Conservation (phyloP, 2,797 vertebrate species). For the Sparidentex hasta region DNA sequence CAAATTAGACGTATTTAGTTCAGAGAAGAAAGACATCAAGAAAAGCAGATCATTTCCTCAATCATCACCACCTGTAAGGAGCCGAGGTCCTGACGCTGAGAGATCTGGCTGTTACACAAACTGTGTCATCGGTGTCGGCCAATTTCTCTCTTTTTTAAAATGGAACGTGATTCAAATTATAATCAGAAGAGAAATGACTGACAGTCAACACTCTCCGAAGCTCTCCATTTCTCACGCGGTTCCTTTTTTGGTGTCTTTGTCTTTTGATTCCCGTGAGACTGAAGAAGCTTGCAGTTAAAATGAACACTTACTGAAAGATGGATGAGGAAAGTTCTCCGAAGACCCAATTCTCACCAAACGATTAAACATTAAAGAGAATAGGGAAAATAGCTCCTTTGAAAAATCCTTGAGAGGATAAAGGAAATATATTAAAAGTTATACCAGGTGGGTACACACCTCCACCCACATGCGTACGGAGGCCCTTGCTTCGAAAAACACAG, state of each 20-base stretch:
- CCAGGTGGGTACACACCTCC: constrained; percentile 61
- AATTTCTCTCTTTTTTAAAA: constrained; percentile 23
- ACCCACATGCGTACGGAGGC: constrained; percentile 42
- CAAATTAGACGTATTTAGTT: constrained; percentile 41
- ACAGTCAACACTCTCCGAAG: constrained; percentile 50
- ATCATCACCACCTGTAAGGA: constrained; percentile 16
- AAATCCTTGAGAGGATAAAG: constrained; percentile 70
- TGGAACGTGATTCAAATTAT: constrained; percentile 52
- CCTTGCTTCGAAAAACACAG: constrained; percentile 49
- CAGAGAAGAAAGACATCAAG: constrained; percentile 9
- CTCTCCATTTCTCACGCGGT: constrained; percentile 65
- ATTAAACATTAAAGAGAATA: constrained; percentile 80
- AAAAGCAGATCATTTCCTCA: background rate
- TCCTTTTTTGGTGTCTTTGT: constrained; percentile 72
- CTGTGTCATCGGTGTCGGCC: background rate
- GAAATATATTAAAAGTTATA: constrained; percentile 64
- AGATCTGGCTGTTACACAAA: constrained; percentile 16
- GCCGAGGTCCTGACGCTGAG: background rate
- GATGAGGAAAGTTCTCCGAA: constrained; percentile 76
- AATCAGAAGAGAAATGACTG: constrained; percentile 71
- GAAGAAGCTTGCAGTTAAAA: constrained; percentile 69
- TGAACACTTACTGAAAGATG: constrained; percentile 78
- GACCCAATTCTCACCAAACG: constrained; percentile 72
- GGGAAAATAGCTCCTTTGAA: constrained; percentile 73
- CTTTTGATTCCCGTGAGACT: constrained; percentile 71